Percentiles rank a stretch among this genome's conserved stretches.
Conservation (phyloP, 2,797 vertebrate genomes). For the Catamblyrhynchus diadema region DNA sequence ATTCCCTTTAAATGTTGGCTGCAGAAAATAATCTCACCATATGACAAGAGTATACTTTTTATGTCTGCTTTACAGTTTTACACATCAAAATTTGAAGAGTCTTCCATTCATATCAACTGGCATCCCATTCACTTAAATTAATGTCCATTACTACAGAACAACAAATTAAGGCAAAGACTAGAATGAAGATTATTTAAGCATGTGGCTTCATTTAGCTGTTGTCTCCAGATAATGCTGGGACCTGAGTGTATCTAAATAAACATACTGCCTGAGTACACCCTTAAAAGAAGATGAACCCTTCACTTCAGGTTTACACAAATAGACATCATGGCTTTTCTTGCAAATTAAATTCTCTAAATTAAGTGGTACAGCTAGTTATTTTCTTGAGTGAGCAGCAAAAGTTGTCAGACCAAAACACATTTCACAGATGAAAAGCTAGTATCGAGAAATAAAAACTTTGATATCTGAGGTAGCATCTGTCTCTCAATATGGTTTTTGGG, state of each 20-base stretch:
- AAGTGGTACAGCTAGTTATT: neutral
- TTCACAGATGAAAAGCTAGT: constrained; percentile 1
- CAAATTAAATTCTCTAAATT: neutral
- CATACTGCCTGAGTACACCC: neutral
- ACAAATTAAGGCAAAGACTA: neutral
- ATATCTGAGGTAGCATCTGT: constrained; percentile 40
- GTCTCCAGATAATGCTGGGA: neutral
- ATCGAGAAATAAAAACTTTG: constrained; percentile 23
- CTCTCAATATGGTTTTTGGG: constrained; percentile 25
- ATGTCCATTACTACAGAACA: neutral
- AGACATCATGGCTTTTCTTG: neutral
- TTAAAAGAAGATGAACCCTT: neutral
- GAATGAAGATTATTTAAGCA: neutral
- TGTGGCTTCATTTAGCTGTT: neutral
- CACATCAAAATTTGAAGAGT: neutral
- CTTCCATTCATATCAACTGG: neutral
- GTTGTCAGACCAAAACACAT: neutral
- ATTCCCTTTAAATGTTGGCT: neutral
- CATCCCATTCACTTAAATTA: neutral
- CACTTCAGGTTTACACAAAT: neutral
- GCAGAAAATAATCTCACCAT: neutral
- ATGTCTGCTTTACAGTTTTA: neutral
- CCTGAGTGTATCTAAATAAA: neutral
- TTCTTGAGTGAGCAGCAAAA: neutral
- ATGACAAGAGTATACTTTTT: neutral